Percentiles rank a stretch among this genome's conserved stretches.
phyloP scores from a whole-genome alignment of 2,888 invertebrate genomes.

The Punctoribates punctum region DNA sequence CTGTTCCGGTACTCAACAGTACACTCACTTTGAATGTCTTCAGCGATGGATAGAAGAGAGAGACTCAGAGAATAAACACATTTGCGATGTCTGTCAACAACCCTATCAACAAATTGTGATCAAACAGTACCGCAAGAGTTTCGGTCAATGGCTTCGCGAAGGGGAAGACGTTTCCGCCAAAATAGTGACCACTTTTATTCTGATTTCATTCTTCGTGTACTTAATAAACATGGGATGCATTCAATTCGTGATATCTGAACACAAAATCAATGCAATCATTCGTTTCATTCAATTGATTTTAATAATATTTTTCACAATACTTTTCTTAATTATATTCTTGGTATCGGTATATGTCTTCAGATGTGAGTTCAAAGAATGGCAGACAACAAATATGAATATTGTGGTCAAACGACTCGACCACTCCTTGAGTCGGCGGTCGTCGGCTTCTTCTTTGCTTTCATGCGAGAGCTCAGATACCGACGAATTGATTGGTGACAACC shows the following conservation, averaged over 20 bases:
- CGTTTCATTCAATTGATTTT: slow-evolving; percentile 31
- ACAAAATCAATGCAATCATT: not conserved
- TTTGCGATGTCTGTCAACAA: slow-evolving; percentile 28
- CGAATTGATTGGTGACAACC: not conserved
- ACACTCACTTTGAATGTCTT: slow-evolving; percentile 11
- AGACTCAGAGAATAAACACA: not conserved
- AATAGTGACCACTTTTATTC: not conserved
- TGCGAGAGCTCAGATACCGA: not conserved
- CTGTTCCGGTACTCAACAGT: slow-evolving; percentile 18
- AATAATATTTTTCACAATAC: not conserved
- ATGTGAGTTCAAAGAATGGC: slow-evolving; percentile 31
- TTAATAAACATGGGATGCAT: slow-evolving; percentile 29
- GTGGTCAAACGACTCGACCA: not conserved
- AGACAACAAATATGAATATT: not conserved
- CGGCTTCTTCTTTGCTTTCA: not conserved
- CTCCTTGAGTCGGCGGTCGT: not conserved
- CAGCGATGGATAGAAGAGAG: slow-evolving; percentile 22
- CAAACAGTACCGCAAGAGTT: not conserved
- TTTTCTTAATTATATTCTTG: not conserved
- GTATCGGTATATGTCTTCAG: not conserved
- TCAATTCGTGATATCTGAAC: slow-evolving; percentile 12
- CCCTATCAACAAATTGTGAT: not conserved
- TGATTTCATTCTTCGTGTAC: slow-evolving; percentile 5
- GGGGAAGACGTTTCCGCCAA: not conserved
- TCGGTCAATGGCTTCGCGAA: not conserved